These are phyloP conservation scores for Stigmatopora nigra DNA, from an alignment of 2,113 vertebrate genomes.

Conservation along the genomic window DNA sequence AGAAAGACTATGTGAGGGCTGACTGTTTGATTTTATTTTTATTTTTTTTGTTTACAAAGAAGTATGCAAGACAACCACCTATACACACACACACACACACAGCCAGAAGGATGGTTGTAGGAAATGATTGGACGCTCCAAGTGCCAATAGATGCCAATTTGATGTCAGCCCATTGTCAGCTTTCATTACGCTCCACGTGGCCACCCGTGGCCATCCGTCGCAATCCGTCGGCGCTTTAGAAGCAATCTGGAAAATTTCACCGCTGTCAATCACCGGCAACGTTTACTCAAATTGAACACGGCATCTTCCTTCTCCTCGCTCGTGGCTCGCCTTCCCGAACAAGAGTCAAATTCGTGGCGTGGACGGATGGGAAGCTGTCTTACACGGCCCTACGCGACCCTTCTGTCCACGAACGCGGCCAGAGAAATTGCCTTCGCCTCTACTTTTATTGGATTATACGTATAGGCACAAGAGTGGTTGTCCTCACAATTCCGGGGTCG, in stretches of 20 bases:
- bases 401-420: too few species aligned
- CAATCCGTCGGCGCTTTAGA: constrained; percentile 4
- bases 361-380: too few species aligned
- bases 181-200: constrained; percentile 33
- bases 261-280: constrained; percentile 33
- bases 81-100: constrained; percentile 11
- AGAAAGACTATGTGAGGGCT: too few species aligned
- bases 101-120: background rate
- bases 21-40: too few species aligned
- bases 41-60: constrained; percentile 31
- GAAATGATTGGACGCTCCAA: constrained; percentile 8
- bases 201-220: constrained; percentile 3
- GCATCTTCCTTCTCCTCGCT: constrained; percentile 10
- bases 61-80: constrained; percentile 1
- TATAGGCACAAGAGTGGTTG: too few species aligned
- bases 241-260: constrained; percentile 35
- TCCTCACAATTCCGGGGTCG: too few species aligned
- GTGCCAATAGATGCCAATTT: constrained; percentile 10
- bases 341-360: background rate
- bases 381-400: too few species aligned
- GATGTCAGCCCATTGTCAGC: constrained; percentile 20
- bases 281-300: background rate
- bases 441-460: too few species aligned
- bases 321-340: constrained; percentile 13
- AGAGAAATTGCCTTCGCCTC: too few species aligned